Conservation (phyloP, 30 jellyfish, hydroid and myxozoan genomes). For the Nemopilema nomurai region DNA sequence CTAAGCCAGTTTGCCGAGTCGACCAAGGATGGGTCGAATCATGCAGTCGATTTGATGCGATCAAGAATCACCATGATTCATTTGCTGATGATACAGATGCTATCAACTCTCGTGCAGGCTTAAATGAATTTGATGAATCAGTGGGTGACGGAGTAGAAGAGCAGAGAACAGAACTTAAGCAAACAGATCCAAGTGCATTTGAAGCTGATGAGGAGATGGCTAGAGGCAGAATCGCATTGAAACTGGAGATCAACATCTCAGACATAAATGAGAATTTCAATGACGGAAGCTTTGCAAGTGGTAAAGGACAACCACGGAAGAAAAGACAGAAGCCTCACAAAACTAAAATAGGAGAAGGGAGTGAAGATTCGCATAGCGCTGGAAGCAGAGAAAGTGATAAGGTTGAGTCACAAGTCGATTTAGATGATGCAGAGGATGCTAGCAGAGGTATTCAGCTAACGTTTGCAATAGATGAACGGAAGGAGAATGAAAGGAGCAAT, state of each 20-base stretch:
- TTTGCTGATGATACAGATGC: not conserved
- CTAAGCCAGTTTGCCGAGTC: not conserved
- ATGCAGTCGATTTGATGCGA: not conserved
- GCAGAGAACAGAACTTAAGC: not conserved
- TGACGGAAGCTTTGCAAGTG: not conserved
- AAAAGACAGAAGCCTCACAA: not conserved
- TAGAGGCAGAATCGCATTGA: constrained; percentile 30
- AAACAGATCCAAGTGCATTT: not conserved
- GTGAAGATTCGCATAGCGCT: not conserved
- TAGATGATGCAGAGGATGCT: not conserved
- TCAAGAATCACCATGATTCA: not conserved
- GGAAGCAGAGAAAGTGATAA: not conserved
- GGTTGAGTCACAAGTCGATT: not conserved
- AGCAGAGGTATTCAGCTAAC: constrained; percentile 3
- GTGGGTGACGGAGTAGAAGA: not conserved
- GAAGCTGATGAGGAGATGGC: constrained; percentile 25
- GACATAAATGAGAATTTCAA: constrained; percentile 1
- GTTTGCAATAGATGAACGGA: constrained; percentile 14
- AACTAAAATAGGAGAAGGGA: not conserved
- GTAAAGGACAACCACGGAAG: not conserved
- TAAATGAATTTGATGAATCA: not conserved
- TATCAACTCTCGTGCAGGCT: not conserved
- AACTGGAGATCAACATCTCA: constrained; percentile 24
- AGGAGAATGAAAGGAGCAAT: not conserved
- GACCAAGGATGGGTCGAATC: not conserved